Evolutionary conservation across 2,888 invertebrate genomes (phyloP).

Genomic region (Drosophila formosana): DNA sequence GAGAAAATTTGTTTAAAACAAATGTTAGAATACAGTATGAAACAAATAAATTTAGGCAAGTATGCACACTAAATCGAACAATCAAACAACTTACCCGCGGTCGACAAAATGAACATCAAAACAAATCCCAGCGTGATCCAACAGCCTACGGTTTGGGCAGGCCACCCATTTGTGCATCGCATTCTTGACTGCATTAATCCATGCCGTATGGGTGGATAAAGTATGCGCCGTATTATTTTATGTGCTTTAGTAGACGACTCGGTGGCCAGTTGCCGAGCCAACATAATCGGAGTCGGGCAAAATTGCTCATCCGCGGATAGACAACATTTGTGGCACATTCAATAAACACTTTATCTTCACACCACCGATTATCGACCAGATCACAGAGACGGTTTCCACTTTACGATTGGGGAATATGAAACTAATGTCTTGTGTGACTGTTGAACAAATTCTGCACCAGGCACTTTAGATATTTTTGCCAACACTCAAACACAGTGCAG

Average conservation of each 20-base stretch:
- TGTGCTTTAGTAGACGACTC: slow-evolving; percentile 46
- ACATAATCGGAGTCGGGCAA: slow-evolving; percentile 40
- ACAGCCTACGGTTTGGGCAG: slow-evolving; percentile 14
- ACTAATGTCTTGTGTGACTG: background rate
- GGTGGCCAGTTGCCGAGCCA: slow-evolving; percentile 50
- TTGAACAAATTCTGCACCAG: background rate
- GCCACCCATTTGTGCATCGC: slow-evolving; percentile 31
- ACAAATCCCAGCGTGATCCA: slow-evolving; percentile 26
- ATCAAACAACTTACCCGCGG: slow-evolving; percentile 56
- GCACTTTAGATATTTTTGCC: background rate
- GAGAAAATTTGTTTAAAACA: background rate
- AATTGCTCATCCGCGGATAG: slow-evolving; percentile 38
- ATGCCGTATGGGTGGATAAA: slow-evolving; percentile 24
- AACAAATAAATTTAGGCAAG: background rate
- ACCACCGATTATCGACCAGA: slow-evolving; percentile 32
- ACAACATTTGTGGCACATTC: slow-evolving; percentile 69
- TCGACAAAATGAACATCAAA: slow-evolving; percentile 43
- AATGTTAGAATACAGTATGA: background rate
- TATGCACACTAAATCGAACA: background rate
- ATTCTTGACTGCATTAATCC: slow-evolving; percentile 23
- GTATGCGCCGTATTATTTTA: slow-evolving; percentile 48
- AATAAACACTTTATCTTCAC: slow-evolving; percentile 76
- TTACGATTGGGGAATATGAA: slow-evolving; percentile 26
- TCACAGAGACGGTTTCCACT: slow-evolving; percentile 36
- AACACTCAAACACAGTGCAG: background rate